These are phyloP conservation scores for Murina feae DNA, from an alignment of 2,113 vertebrate genomes.

Conservation along the genomic window DNA sequence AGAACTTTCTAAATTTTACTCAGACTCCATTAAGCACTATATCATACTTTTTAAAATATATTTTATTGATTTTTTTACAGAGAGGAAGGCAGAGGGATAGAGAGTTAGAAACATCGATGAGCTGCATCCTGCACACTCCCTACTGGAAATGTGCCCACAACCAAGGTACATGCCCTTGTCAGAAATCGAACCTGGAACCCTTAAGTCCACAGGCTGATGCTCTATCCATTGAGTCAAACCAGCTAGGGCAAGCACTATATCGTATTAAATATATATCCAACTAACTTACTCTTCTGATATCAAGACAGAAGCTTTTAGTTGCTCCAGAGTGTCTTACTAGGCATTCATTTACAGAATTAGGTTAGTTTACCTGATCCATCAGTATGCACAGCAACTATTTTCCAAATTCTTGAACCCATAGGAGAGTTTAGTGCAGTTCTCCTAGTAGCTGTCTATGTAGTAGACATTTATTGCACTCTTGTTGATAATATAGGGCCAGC, in stretches of 20 bases:
- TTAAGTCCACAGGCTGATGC: too few species aligned
- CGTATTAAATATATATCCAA: neutral
- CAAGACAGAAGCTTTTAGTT: neutral
- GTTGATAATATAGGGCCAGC: neutral
- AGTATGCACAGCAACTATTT: neutral
- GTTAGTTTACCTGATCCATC: neutral
- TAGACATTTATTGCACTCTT: neutral
- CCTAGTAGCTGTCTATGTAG: neutral
- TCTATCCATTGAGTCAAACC: too few species aligned
- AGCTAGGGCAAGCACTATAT: too few species aligned
- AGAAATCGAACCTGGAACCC: too few species aligned
- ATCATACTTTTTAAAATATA: too few species aligned
- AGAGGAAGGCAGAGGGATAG: too few species aligned
- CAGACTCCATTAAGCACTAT: neutral
- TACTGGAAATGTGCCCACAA: too few species aligned
- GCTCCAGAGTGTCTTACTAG: neutral
- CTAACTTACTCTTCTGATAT: neutral
- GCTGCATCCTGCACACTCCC: too few species aligned
- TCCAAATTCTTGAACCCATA: neutral
- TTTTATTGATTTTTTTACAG: too few species aligned
- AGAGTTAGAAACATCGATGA: too few species aligned
- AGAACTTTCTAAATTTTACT: neutral
- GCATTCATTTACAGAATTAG: neutral
- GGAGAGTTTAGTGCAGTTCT: neutral
- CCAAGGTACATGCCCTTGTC: too few species aligned